Percentiles rank a stretch among this genome's conserved stretches.
These are phyloP conservation scores for Tonatia bakeri DNA, from an alignment of 2,113 vertebrate genomes.

Conservation along the genomic window DNA sequence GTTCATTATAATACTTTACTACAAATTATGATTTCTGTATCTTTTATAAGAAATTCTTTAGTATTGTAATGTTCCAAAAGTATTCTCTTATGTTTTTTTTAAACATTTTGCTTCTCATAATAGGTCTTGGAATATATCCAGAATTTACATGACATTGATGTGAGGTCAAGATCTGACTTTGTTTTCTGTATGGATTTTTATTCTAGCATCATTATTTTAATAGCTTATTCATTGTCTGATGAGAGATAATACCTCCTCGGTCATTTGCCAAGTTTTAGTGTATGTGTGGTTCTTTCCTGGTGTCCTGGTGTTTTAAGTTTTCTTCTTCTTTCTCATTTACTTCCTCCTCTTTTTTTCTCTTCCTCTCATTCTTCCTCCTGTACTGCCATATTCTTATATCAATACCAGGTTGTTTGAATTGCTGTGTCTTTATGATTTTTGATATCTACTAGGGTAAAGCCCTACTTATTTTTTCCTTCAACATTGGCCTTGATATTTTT, in stretches of 20 bases:
- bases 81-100: background rate
- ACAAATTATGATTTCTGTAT: background rate
- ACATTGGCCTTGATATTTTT: background rate
- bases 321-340: background rate
- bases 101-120: background rate
- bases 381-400: background rate
- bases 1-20: background rate
- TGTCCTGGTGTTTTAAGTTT: background rate
- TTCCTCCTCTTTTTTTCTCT: background rate
- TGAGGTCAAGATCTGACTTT: background rate
- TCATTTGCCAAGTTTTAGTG: background rate
- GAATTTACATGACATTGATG: background rate
- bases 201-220: background rate
- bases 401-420: background rate
- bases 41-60: background rate
- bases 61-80: background rate
- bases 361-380: too few species aligned
- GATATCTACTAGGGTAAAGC: background rate
- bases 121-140: background rate
- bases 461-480: background rate
- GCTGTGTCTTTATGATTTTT: background rate
- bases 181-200: background rate
- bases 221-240: background rate
- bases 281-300: background rate
- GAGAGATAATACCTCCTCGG: background rate